Percentiles rank a stretch among this genome's conserved stretches.
Evolutionary conservation across 2,888 invertebrate species (phyloP).

Genomic region (Thysanoteuthis rhombus): DNA sequence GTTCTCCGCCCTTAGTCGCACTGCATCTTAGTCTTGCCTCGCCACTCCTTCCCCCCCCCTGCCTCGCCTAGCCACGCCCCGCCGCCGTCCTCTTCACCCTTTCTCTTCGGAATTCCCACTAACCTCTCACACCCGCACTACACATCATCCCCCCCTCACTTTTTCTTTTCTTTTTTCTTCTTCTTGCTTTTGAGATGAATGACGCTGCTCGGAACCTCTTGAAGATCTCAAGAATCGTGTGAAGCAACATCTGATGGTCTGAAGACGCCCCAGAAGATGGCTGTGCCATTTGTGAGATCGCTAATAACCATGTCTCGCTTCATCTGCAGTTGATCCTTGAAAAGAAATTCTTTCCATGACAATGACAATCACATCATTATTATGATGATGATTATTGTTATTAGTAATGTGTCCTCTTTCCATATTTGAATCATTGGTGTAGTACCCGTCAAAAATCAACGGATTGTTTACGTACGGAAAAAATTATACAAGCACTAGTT

Average conservation of each 20-base stretch:
- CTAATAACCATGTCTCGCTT: slow-evolving; percentile 12
- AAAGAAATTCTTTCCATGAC: not conserved
- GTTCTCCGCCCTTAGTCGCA: not conserved
- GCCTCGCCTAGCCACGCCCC: not conserved
- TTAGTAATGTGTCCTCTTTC: not conserved
- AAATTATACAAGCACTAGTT: too few relatives aligned
- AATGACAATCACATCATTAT: not conserved
- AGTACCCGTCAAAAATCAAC: not conserved
- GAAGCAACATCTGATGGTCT: not conserved
- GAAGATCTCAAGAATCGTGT: not conserved
- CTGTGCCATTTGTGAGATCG: not conserved
- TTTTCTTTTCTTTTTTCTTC: not conserved
- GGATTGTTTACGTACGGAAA: too few relatives aligned
- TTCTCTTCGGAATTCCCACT: not conserved
- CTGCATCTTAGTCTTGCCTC: not conserved
- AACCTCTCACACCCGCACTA: too few relatives aligned
- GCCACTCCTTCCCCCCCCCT: too few relatives aligned
- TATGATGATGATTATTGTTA: not conserved
- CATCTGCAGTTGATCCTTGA: not conserved
- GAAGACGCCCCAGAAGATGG: not conserved
- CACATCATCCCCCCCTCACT: not conserved
- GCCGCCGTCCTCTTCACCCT: too few relatives aligned
- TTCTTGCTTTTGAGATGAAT: not conserved
- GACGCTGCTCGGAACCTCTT: not conserved
- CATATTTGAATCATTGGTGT: not conserved